These are phyloP conservation scores for Globia sparganii DNA, from an alignment of 2,888 invertebrate genomes.

Conservation along the genomic window DNA sequence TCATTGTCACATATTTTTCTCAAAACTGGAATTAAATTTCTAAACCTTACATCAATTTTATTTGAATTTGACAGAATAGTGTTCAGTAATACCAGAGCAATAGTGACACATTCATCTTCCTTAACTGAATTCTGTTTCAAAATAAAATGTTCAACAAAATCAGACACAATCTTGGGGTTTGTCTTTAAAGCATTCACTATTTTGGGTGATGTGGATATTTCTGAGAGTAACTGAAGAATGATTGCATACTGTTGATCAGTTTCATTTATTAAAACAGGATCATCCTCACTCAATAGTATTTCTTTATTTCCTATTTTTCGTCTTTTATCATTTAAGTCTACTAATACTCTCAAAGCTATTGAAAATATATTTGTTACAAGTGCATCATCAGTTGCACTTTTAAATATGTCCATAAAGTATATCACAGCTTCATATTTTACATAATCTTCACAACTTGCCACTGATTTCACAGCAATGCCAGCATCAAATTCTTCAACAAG, in stretches of 20 bases:
- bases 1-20: conserved; percentile 73
- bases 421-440: conserved; percentile 73
- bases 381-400: conserved; percentile 68
- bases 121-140: conserved; percentile 67
- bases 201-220: conserved; percentile 85
- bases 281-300: conserved; percentile 82
- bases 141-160: conserved; percentile 87
- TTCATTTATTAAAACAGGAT: conserved; percentile 75
- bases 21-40: conserved; percentile 77
- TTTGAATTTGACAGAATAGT: conserved; percentile 81
- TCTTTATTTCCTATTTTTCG: conserved; percentile 72
- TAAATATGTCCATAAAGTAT: conserved; percentile 79
- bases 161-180: conserved; percentile 83
- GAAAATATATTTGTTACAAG: conserved; percentile 79
- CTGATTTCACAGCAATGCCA: conserved; percentile 81
- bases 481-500: conserved; percentile 82
- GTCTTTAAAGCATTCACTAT: conserved; percentile 83
- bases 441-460: conserved; percentile 60
- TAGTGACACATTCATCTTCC: conserved; percentile 83
- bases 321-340: conserved; percentile 75
- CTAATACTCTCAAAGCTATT: conserved; percentile 76
- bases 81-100: conserved; percentile 84
- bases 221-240: conserved; percentile 88
- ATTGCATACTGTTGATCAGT: conserved; percentile 83
- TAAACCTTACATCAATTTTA: conserved; percentile 72